These are phyloP conservation scores for Octopus bimaculoides DNA, from an alignment of 1,140 invertebrate genomes.

Conservation along the genomic window DNA sequence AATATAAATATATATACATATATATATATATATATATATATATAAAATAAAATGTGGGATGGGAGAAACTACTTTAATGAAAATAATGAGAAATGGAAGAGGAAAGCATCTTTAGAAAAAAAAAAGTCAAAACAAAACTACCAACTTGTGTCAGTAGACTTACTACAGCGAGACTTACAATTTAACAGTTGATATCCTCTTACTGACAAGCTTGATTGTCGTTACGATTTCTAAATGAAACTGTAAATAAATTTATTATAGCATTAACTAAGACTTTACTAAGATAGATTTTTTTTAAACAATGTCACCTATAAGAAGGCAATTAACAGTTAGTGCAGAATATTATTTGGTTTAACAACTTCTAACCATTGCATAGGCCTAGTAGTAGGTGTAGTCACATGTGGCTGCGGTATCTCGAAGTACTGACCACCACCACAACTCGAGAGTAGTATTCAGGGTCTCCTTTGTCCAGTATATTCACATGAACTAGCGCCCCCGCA, in stretches of 20 bases:
- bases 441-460: conserved; percentile 9
- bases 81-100: background rate
- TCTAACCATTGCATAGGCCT: conserved; percentile 12
- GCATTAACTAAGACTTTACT: background rate
- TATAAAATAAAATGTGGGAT: no score
- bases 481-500: conserved; percentile 10
- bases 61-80: no score
- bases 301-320: conserved; percentile 1
- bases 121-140: background rate
- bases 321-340: conserved; percentile 11
- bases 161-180: background rate
- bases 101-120: background rate
- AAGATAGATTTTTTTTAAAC: background rate
- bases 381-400: conserved; percentile 11
- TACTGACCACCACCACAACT: conserved; percentile 11
- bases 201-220: background rate
- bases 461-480: conserved; percentile 10
- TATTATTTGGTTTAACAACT: conserved; percentile 14
- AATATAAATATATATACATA: no score
- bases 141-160: background rate
- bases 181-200: background rate
- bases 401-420: conserved; percentile 12
- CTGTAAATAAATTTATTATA: background rate
- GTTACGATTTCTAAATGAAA: background rate
- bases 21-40: no score